Conservation (phyloP, 2,113 vertebrate species). For the Platysteira castanea region DNA sequence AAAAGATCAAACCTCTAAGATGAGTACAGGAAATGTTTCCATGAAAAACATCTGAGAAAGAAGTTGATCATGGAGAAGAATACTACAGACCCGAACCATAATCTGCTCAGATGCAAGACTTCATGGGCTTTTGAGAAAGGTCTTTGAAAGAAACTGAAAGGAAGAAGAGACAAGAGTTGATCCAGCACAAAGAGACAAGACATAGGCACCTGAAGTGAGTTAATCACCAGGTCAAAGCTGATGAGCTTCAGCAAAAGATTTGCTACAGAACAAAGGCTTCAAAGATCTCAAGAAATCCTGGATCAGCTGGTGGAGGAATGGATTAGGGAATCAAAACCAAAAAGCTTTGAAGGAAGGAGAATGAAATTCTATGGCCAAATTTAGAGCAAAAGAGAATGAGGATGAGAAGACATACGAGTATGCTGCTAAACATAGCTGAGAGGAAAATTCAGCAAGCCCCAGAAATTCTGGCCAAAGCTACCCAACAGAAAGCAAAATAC, state of each 20-base stretch:
- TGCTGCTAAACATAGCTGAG: background rate
- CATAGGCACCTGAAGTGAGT: background rate
- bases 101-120: background rate
- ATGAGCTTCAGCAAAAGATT: background rate
- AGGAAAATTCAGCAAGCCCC: constrained; percentile 6
- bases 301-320: background rate
- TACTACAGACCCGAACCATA: background rate
- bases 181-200: background rate
- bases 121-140: background rate
- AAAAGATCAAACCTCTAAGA: background rate
- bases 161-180: background rate
- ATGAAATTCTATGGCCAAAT: background rate
- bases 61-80: background rate
- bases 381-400: background rate
- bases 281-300: constrained; percentile 22
- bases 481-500: background rate
- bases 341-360: background rate
- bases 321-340: background rate
- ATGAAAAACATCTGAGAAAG: background rate
- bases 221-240: background rate
- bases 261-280: background rate
- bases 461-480: constrained; percentile 6
- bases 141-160: background rate
- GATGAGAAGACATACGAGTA: background rate
- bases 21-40: background rate